Base-by-base conservation (phyloP, 2,113 vertebrate genomes). In the Nyctibius bracteatus region DNA sequence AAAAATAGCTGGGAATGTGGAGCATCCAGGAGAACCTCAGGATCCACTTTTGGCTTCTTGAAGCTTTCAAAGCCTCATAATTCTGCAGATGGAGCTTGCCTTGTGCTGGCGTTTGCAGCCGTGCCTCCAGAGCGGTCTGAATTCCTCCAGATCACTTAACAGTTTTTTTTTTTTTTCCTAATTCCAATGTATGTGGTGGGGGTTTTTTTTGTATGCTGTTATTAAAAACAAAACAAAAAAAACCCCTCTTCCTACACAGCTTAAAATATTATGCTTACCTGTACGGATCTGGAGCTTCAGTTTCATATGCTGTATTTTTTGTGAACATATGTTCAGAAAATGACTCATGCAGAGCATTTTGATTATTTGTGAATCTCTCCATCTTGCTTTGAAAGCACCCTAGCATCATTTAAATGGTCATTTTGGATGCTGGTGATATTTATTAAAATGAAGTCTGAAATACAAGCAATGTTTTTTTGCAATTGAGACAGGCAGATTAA, bases 1-100 rank as follows among this genome's bases (percentile, higher is more conserved):
- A 89, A 88, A 96, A 96, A 87, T 84, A 96, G 49, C 54, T 59
- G 66, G 79, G 82, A 92, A 93, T 78, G 27, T 66, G 74, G 86
- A 83, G 43, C 71, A 81, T 89, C 31, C 19, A 70, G 79, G 41
- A 90, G 55, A 94, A 79, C 12, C n/a, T 87, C 11, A 6, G 10
- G 31, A 28, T 47, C 14, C 21, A 31, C 14, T 39, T 61, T 54
- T 71, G 31, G 35, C 57, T 61, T 73, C 67, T 71, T 21, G 5
- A 85, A 75, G 49, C 58, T 88, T 85, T 85, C 72, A 31, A n/a
- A 82, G 59, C 31, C 44, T 86, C 7, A 14, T 68, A 65, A 23
- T 75, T 15, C 49, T 81, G 37, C 46, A 83, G 49, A 28, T n/a
- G n/a, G 57, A 91, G 23, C 15, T 65, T 68, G 20, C 55, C 70